A percentile compares a stretch with the other conserved stretches of the same genome.
These are phyloP conservation scores for Drosophila diplacantha DNA, from an alignment of 2,888 invertebrate genomes.

Conservation along the genomic window DNA sequence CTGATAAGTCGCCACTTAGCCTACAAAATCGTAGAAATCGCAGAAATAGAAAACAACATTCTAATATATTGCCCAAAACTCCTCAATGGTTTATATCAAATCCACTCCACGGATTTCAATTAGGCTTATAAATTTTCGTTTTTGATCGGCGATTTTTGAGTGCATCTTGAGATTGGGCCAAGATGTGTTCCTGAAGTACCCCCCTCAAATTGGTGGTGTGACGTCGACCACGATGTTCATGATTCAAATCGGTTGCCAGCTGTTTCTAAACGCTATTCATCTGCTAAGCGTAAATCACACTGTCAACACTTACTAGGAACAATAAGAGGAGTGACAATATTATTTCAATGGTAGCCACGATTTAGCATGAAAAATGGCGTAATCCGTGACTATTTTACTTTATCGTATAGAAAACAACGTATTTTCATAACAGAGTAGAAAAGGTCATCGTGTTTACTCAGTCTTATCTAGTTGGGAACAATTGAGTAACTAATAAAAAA, in stretches of 20 bases:
- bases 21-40: constrained; percentile 14
- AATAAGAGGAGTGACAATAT: constrained; percentile 9
- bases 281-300: not conserved
- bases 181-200: not conserved
- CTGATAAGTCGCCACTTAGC: constrained; percentile 44
- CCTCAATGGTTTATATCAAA: constrained; percentile 14
- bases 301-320: constrained; percentile 6
- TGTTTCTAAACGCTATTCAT: not conserved
- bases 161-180: constrained; percentile 18
- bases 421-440: not conserved
- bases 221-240: constrained; percentile 8
- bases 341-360: not conserved
- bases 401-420: not conserved
- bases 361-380: not conserved
- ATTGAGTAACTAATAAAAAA: not conserved
- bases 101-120: constrained; percentile 15
- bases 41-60: constrained; percentile 24
- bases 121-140: constrained; percentile 46
- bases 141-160: constrained; percentile 3
- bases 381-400: not conserved
- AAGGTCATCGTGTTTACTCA: not conserved
- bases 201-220: not conserved
- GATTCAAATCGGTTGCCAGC: constrained; percentile 14
- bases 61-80: constrained; percentile 45
- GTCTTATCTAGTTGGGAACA: not conserved